These are phyloP conservation scores for Acanthisitta chloris DNA, from an alignment of 2,113 vertebrate species.

Conservation along the genomic window DNA sequence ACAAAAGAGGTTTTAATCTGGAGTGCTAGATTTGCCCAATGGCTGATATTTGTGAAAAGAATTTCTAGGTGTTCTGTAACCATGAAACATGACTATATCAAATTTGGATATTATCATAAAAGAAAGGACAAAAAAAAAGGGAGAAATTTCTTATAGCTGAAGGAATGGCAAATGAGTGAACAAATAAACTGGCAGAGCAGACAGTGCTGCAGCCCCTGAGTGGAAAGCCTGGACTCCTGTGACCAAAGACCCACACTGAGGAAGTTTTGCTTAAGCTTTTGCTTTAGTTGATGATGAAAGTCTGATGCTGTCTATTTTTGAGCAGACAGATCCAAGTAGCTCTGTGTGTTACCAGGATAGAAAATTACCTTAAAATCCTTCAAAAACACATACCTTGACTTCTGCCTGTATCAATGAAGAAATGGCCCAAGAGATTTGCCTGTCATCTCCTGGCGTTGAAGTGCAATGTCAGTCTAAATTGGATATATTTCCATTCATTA, in stretches of 20 bases:
- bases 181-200: background rate
- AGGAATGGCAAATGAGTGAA: background rate
- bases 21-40: background rate
- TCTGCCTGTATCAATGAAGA: background rate
- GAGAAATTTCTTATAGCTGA: background rate
- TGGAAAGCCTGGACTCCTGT: background rate
- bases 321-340: background rate
- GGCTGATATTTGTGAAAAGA: background rate
- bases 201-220: rapidly evolving
- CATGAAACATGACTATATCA: background rate
- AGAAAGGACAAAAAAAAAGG: background rate
- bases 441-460: background rate
- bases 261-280: background rate
- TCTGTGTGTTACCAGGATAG: background rate
- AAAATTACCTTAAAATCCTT: background rate
- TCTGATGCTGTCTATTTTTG: background rate
- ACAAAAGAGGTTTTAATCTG: background rate
- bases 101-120: background rate
- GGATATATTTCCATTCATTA: background rate
- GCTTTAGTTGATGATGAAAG: too few species aligned
- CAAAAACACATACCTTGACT: background rate
- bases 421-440: background rate
- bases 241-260: background rate
- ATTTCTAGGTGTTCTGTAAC: background rate
- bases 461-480: background rate